A percentile compares a stretch with the other conserved stretches of the same genome.
These are phyloP conservation scores for Ophthalmolycus amberensis DNA, from an alignment of 2,113 vertebrate species.

Conservation along the genomic window DNA sequence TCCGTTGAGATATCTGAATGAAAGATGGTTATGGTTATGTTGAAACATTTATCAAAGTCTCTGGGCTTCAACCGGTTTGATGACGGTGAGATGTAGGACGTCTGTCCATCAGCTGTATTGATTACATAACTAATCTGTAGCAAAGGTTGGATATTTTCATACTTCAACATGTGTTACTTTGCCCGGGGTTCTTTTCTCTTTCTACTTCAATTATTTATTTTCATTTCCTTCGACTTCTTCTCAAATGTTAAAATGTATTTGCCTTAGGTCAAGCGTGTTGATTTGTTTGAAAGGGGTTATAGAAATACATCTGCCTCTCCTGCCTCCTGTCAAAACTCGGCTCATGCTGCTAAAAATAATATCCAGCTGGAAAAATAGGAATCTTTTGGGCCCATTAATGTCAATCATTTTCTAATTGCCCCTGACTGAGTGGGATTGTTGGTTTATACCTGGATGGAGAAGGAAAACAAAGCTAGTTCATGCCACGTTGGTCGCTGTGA, in stretches of 20 bases:
- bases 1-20: constrained; percentile 1
- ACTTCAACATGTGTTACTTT: neutral
- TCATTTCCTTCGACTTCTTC: neutral
- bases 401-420: constrained; percentile 57
- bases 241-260: neutral
- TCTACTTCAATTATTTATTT: neutral
- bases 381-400: constrained; percentile 44
- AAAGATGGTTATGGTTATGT: neutral
- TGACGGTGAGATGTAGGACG: neutral
- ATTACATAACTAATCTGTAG: neutral
- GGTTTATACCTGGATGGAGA: constrained; percentile 23
- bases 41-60: neutral
- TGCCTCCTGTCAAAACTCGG: constrained; percentile 23
- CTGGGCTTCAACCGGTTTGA: neutral
- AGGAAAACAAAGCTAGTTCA: constrained; percentile 27
- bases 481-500: neutral
- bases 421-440: constrained; percentile 20
- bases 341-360: constrained; percentile 28
- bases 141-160: neutral
- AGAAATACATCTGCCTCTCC: constrained; percentile 17
- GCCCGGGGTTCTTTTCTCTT: neutral
- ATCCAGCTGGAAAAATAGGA: constrained; percentile 42
- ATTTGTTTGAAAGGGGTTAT: constrained; percentile 8
- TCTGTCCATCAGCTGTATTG: neutral
- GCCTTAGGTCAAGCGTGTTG: neutral